phyloP scores from a whole-genome alignment of 2,888 invertebrate species.

The Hartigia nigra region DNA sequence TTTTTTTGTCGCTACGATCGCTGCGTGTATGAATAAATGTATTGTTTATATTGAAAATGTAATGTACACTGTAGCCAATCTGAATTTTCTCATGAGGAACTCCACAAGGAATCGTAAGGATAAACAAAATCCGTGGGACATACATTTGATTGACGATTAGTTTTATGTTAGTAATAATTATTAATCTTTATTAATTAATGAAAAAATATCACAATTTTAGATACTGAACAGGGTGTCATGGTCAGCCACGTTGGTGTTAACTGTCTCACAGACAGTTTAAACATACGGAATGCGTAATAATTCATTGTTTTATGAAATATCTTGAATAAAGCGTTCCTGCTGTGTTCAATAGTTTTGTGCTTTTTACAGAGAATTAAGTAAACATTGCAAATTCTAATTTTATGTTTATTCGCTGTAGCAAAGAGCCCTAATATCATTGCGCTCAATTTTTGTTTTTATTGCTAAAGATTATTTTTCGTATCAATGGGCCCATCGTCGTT shows the following conservation, averaged over 20 bases:
- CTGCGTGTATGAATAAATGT: not conserved
- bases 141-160: not conserved
- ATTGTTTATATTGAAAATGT: not conserved
- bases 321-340: not conserved
- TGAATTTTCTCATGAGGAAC: not conserved
- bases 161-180: conserved; percentile 8
- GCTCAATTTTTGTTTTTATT: not conserved
- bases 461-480: not conserved
- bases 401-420: not conserved
- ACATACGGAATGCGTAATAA: conserved; percentile 20
- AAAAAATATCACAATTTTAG: conserved; percentile 32
- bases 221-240: conserved; percentile 20
- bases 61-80: not conserved
- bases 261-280: conserved; percentile 17
- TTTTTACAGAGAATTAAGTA: not conserved
- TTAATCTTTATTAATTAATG: conserved; percentile 28
- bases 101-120: not conserved
- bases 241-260: conserved; percentile 13
- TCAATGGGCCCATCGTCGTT: not conserved
- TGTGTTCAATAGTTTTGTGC: not conserved
- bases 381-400: not conserved
- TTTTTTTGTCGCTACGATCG: not conserved
- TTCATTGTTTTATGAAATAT: conserved; percentile 16
- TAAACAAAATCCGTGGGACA: not conserved
- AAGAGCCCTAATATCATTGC: not conserved